Evolutionary conservation across 2,113 vertebrate species (phyloP).

Genomic region (Pangasianodon hypophthalmus): DNA sequence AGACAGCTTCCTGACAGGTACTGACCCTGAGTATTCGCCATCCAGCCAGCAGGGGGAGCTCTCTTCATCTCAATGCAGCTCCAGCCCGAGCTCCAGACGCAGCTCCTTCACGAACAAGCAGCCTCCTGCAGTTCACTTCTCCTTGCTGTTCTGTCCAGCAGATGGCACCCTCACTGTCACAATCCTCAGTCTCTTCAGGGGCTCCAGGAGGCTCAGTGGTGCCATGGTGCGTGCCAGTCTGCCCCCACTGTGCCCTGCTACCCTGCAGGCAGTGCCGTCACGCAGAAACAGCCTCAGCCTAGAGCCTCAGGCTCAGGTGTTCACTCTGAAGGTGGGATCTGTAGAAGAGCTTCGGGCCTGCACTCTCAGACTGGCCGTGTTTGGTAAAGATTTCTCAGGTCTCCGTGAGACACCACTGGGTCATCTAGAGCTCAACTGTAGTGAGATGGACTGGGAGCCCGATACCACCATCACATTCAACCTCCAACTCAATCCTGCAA

Average conservation of each 20-base stretch:
- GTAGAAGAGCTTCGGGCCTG: conserved; percentile 69
- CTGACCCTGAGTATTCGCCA: conserved; percentile 38
- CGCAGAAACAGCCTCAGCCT: conserved; percentile 66
- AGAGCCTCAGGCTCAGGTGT: conserved; percentile 63
- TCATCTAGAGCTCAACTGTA: conserved; percentile 74
- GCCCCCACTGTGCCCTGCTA: conserved; percentile 61
- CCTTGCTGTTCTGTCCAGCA: conserved; percentile 67
- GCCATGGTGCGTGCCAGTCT: conserved; percentile 71
- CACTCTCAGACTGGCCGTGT: conserved; percentile 72
- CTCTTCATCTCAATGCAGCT: conserved; percentile 52
- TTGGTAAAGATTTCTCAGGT: conserved; percentile 70
- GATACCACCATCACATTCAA: conserved; percentile 63
- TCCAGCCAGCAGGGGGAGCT: not conserved
- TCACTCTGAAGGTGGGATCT: conserved; percentile 68
- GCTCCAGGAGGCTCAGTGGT: conserved; percentile 63
- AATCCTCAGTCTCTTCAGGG: conserved; percentile 70
- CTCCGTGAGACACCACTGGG: conserved; percentile 73
- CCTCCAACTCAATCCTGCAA: conserved; percentile 70
- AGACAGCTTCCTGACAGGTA: conserved; percentile 39
- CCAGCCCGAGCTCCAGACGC: conserved; percentile 10
- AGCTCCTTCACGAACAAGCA: conserved; percentile 55
- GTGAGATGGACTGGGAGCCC: conserved; percentile 70
- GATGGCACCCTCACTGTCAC: conserved; percentile 69
- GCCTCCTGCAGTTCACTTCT: conserved; percentile 69
- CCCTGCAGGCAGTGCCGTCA: conserved; percentile 45